Evolutionary conservation across 2,797 vertebrate genomes (phyloP).

Genomic region (Scolopax rusticola): DNA sequence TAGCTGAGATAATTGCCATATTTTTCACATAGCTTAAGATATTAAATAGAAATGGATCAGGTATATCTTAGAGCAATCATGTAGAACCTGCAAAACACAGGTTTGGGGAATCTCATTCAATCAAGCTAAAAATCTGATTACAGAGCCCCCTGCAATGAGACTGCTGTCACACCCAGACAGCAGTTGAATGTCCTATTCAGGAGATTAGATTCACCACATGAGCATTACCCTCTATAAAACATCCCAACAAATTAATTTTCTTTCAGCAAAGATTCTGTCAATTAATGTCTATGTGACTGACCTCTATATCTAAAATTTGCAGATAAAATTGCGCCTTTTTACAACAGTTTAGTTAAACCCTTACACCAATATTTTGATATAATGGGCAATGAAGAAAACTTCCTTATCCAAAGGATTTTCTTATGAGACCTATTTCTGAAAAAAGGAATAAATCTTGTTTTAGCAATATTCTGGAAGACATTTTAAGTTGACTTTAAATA

Average conservation of each 20-base stretch:
- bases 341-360: background rate
- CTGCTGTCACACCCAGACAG: background rate
- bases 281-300: background rate
- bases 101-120: background rate
- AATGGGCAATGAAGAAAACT: background rate
- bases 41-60: background rate
- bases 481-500: conserved; percentile 43
- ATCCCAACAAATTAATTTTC: background rate
- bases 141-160: background rate
- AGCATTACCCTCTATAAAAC: background rate
- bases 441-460: background rate
- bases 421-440: conserved; percentile 35
- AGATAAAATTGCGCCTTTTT: background rate
- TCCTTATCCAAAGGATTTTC: background rate
- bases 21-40: background rate
- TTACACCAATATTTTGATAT: background rate
- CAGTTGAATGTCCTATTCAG: background rate
- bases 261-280: background rate
- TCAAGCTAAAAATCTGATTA: background rate
- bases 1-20: background rate
- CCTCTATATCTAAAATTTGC: background rate
- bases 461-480: background rate
- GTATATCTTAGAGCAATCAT: background rate
- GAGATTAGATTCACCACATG: background rate
- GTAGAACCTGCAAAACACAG: background rate